A percentile compares a stretch with the other conserved stretches of the same genome.
Conservation (phyloP, 2,888 invertebrate genomes). For the Heliconius charithonia region DNA sequence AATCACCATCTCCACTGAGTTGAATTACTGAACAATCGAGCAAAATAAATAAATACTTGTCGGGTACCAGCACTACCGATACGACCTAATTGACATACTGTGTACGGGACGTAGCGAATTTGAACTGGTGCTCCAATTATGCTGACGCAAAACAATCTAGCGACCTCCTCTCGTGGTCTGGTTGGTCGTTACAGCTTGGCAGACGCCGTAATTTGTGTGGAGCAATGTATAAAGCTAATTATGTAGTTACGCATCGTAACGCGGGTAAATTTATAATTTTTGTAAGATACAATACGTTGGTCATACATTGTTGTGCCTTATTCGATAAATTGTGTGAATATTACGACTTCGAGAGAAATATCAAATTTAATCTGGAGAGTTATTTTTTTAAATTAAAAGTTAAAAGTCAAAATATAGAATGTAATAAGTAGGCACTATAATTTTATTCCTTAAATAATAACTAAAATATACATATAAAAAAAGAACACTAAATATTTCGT, state of each 20-base stretch:
- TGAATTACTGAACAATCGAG: constrained; percentile 65
- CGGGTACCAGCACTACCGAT: constrained; percentile 58
- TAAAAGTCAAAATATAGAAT: no score
- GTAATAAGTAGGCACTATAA: no score
- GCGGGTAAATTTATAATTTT: constrained; percentile 33
- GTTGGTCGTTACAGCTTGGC: constrained; percentile 32
- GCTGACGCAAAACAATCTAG: constrained; percentile 61
- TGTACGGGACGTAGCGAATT: constrained; percentile 56
- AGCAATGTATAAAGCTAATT: constrained; percentile 34
- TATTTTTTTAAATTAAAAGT: no score
- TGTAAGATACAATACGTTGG: constrained; percentile 1
- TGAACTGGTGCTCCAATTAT: constrained; percentile 69
- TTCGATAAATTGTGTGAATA: neutral
- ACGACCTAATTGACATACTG: constrained; percentile 72
- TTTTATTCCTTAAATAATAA: no score
- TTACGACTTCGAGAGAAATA: no score
- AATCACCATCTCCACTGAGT: constrained; percentile 46
- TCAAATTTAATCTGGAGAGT: no score
- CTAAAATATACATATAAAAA: no score
- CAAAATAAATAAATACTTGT: constrained; percentile 67
- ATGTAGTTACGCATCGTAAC: constrained; percentile 34
- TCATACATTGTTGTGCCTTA: neutral
- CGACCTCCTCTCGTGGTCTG: constrained; percentile 44
- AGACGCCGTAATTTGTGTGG: constrained; percentile 36
- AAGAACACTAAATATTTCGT: no score